These are phyloP conservation scores for Eupithecia pulchellata DNA, from an alignment of 2,888 invertebrate species.

Conservation along the genomic window DNA sequence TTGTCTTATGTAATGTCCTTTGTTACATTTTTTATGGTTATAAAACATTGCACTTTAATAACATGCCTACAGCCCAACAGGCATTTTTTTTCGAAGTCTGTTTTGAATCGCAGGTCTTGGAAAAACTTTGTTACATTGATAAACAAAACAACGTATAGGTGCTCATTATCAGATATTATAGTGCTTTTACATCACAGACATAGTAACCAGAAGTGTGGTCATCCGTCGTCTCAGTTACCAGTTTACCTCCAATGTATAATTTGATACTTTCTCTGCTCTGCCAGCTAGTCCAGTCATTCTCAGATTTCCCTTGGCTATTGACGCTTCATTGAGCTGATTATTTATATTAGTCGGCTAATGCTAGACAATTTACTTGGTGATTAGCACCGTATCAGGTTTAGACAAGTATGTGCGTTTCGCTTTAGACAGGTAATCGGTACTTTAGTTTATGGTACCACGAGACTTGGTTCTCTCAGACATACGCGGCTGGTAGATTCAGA, in stretches of 20 bases:
- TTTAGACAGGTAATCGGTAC: not conserved
- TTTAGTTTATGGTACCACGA: not conserved
- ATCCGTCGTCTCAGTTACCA: conserved; percentile 68
- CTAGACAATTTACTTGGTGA: conserved; percentile 21
- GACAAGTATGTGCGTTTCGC: conserved; percentile 8
- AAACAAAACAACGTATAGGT: not conserved
- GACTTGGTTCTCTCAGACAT: not conserved
- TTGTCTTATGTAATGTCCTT: no score
- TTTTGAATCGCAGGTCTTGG: no score
- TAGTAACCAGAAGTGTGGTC: conserved; percentile 23
- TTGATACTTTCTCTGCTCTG: conserved; percentile 80
- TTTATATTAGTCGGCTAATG: conserved; percentile 49
- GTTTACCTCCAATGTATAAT: conserved; percentile 79
- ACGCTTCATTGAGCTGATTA: conserved; percentile 66
- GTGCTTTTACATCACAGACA: not conserved
- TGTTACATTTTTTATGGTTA: no score
- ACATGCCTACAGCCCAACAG: no score
- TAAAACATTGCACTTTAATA: no score
- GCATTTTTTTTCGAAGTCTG: no score
- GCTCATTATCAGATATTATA: not conserved
- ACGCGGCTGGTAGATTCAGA: not conserved
- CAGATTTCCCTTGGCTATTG: conserved; percentile 73
- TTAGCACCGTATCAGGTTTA: conserved; percentile 19
- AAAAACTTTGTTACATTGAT: not conserved
- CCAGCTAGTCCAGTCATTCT: conserved; percentile 53